These are phyloP conservation scores for Valencia hispanica DNA, from an alignment of 2,797 vertebrate genomes.

Conservation along the genomic window DNA sequence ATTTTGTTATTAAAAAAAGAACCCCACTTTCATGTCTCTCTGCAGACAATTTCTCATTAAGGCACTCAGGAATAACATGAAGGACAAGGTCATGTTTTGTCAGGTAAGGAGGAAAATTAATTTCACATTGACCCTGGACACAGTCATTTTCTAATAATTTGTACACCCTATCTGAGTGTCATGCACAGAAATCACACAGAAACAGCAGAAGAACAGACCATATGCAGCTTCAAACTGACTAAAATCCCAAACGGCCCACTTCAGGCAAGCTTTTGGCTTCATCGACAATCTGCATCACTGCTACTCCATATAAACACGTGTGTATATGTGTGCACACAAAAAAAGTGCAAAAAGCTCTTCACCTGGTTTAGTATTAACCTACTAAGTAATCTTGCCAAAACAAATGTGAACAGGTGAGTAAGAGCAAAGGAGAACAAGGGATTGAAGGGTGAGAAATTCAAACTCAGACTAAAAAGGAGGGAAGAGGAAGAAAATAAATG, in stretches of 20 bases:
- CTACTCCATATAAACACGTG: slow-evolving; percentile 10
- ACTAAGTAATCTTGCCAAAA: slow-evolving; percentile 57
- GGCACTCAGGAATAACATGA: slow-evolving; percentile 20
- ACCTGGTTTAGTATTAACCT: slow-evolving; percentile 62
- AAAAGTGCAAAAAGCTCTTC: slow-evolving; percentile 54
- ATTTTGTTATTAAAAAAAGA: slow-evolving; percentile 8
- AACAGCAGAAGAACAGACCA: slow-evolving; percentile 16
- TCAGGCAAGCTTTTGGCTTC: slow-evolving; percentile 48
- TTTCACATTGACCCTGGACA: slow-evolving; percentile 25
- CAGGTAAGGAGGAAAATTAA: slow-evolving; percentile 4
- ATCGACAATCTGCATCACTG: slow-evolving; percentile 49
- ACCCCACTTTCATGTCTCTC: neutral
- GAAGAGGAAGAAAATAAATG: slow-evolving; percentile 14
- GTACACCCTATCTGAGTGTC: neutral
- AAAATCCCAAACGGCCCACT: slow-evolving; percentile 54
- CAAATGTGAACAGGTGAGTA: slow-evolving; percentile 24
- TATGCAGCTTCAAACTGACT: slow-evolving; percentile 46
- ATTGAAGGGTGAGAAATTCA: neutral
- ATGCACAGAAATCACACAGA: neutral
- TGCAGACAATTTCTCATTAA: slow-evolving; percentile 23
- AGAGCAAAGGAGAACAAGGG: neutral
- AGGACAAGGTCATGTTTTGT: slow-evolving; percentile 28
- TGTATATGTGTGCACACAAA: slow-evolving; percentile 18
- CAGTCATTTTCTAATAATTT: slow-evolving; percentile 1
- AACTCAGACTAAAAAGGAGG: slow-evolving; percentile 1